These are phyloP conservation scores for Danionella dracula DNA, from an alignment of 2,797 vertebrate genomes.

Conservation along the genomic window DNA sequence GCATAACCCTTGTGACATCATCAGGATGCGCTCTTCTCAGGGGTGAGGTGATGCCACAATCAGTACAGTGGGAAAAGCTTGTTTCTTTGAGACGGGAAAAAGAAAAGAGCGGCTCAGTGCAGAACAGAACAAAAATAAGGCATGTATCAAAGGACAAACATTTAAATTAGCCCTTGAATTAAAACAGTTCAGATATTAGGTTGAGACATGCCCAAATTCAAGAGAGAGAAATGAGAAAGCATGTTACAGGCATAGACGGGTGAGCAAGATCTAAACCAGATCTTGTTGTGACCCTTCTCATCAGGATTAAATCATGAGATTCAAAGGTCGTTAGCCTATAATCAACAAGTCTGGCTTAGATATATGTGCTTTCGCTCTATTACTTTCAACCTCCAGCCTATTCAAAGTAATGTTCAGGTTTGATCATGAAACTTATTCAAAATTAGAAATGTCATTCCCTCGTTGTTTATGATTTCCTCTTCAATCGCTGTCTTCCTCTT, in stretches of 20 bases:
- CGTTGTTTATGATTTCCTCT: slow-evolving; percentile 51
- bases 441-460: slow-evolving; percentile 17
- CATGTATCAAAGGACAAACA: slow-evolving; percentile 48
- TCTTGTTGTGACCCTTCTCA: slow-evolving; percentile 10
- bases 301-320: slow-evolving; percentile 17
- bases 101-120: slow-evolving; percentile 40
- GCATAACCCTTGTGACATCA: background rate
- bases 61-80: slow-evolving; percentile 42
- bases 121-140: slow-evolving; percentile 28
- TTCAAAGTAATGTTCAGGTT: slow-evolving; percentile 16
- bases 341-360: slow-evolving; percentile 34
- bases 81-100: slow-evolving; percentile 37
- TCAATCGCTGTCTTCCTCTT: slow-evolving; percentile 41
- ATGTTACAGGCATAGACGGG: slow-evolving; percentile 30
- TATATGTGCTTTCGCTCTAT: slow-evolving; percentile 34
- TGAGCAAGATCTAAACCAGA: slow-evolving; percentile 36
- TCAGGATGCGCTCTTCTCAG: background rate
- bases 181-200: slow-evolving; percentile 58
- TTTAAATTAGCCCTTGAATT: slow-evolving; percentile 77
- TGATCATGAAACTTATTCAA: slow-evolving; percentile 1
- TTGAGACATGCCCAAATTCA: slow-evolving; percentile 45
- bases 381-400: slow-evolving; percentile 13
- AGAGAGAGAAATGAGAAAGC: slow-evolving; percentile 47
- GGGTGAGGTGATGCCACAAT: slow-evolving; percentile 16
- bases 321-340: slow-evolving; percentile 25